These are phyloP conservation scores for Chelon auratus DNA, from an alignment of 2,797 vertebrate species.

Conservation along the genomic window DNA sequence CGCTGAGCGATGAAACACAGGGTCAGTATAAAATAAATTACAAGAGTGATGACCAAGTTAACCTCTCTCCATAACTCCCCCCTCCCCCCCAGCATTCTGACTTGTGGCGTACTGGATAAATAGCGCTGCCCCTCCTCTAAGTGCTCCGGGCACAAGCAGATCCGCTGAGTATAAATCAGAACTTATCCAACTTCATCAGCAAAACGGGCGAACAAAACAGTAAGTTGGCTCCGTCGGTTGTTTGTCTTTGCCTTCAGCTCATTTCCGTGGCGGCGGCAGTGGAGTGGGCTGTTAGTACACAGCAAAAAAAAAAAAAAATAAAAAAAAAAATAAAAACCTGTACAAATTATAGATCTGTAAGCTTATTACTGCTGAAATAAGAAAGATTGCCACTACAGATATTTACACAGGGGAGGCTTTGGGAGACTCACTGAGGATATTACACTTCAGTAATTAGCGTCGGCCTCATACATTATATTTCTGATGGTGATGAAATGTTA, in stretches of 20 bases:
- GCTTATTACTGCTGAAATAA: conserved; percentile 35
- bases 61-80: not conserved
- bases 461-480: not conserved
- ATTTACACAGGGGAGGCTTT: conserved; percentile 19
- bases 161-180: conserved; percentile 61
- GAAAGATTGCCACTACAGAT: conserved; percentile 16
- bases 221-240: conserved; percentile 35
- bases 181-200: conserved; percentile 67
- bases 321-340: not conserved
- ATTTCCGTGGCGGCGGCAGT: conserved; percentile 27
- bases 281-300: not conserved
- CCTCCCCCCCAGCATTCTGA: not conserved
- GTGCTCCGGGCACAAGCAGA: conserved; percentile 11
- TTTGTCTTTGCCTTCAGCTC: conserved; percentile 62
- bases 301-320: conserved; percentile 12
- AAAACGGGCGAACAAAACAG: conserved; percentile 45
- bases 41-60: not conserved
- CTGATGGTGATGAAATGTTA: not conserved
- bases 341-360: conserved; percentile 27
- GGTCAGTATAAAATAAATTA: not conserved
- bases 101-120: not conserved
- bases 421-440: not conserved
- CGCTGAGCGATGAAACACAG: conserved; percentile 1
- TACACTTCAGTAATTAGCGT: conserved; percentile 1
- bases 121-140: not conserved